Conservation (phyloP, 1,140 invertebrate species). For the Drosophila pachea region DNA sequence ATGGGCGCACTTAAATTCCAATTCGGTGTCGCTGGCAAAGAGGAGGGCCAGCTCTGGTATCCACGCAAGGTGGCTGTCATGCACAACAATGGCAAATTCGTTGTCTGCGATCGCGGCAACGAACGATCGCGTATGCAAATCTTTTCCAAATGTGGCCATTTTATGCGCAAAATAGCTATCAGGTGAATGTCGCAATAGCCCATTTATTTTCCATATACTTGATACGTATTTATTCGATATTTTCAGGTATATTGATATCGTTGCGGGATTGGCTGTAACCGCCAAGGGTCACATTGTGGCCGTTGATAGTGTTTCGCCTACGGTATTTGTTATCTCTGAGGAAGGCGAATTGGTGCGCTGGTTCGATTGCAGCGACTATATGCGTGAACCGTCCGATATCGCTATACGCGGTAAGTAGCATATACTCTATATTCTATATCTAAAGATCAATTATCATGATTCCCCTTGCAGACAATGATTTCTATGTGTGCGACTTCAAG, state of each 20-base stretch:
- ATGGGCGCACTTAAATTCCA: constrained; percentile 92
- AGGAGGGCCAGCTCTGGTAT: constrained; percentile 98
- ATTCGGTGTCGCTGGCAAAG: constrained; percentile 93
- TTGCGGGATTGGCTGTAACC: constrained; percentile 96
- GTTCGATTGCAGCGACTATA: constrained; percentile 98
- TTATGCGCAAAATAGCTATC: constrained; percentile 95
- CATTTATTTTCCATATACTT: background rate
- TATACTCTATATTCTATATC: background rate
- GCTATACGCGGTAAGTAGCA: constrained; percentile 88
- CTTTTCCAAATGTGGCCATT: constrained; percentile 92
- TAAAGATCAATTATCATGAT: background rate
- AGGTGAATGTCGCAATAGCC: constrained; percentile 50
- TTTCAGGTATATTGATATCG: constrained; percentile 94
- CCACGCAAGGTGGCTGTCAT: constrained; percentile 97
- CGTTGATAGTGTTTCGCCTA: constrained; percentile 97
- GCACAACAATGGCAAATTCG: constrained; percentile 91
- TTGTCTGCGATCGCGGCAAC: constrained; percentile 97
- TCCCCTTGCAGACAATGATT: constrained; percentile 88
- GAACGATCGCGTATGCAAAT: constrained; percentile 98
- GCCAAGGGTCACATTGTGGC: constrained; percentile 94
- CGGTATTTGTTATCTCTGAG: constrained; percentile 96
- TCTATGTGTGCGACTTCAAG: constrained; percentile 98
- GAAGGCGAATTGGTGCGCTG: constrained; percentile 93
- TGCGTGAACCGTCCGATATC: constrained; percentile 98
- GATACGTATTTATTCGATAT: constrained; percentile 1